phyloP scores from a whole-genome alignment of 1,140 invertebrate species.

The Drosophila sucinea region DNA sequence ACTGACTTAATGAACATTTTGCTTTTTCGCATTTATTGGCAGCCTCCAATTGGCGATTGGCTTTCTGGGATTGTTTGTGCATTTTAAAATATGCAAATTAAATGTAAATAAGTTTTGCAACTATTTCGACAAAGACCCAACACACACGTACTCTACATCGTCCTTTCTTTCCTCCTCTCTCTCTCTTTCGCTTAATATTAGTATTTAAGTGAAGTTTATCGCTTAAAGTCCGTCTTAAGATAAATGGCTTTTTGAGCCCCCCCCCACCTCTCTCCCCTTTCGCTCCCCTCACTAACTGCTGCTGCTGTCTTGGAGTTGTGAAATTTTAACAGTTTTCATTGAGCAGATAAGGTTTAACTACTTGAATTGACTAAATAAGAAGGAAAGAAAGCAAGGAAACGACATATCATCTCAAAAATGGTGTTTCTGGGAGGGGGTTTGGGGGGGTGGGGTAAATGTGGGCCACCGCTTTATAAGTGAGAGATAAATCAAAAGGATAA shows the following conservation, averaged over 20 bases:
- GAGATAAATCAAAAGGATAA: conserved; percentile 78
- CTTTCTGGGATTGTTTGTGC: neutral
- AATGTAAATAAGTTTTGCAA: conserved; percentile 78
- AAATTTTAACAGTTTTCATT: conserved; percentile 45
- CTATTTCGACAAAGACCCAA: conserved; percentile 48
- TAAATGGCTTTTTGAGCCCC: neutral
- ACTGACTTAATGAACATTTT: neutral
- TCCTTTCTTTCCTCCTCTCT: neutral
- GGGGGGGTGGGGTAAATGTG: neutral
- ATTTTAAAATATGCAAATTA: conserved; percentile 75
- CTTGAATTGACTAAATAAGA: conserved; percentile 4
- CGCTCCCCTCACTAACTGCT: conserved; percentile 16
- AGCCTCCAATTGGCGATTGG: neutral
- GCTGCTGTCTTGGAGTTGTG: conserved; percentile 23
- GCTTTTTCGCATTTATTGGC: conserved; percentile 11
- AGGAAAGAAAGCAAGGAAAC: conserved; percentile 7
- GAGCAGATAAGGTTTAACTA: conserved; percentile 48
- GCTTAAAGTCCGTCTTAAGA: conserved; percentile 1
- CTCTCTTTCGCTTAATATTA: neutral
- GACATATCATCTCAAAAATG: conserved; percentile 34
- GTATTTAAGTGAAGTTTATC: conserved; percentile 12
- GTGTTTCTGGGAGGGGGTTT: neutral
- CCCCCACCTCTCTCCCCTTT: neutral
- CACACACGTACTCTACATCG: conserved; percentile 7
- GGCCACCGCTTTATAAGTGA: conserved; percentile 48